Base-by-base conservation (phyloP, 2,113 vertebrate species). In the Beaufortia kweichowensis region DNA sequence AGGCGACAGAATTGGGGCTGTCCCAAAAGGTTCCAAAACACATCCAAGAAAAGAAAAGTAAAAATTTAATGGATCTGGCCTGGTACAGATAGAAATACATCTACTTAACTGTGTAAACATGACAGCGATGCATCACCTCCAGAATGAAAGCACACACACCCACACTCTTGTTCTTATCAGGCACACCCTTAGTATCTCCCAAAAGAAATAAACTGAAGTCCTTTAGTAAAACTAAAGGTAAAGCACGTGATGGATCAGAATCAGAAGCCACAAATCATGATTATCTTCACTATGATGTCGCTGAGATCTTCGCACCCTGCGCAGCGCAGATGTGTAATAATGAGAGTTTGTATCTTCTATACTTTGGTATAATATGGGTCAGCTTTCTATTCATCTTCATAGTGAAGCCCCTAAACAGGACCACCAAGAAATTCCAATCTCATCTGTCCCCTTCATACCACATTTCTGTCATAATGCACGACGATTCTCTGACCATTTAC, bases 401-500 rank as follows among this genome's bases (percentile, higher is more conserved):
- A 21, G 19, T 26, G 14, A 46, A 53, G 26, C 26, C 26, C 19
- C 48, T 21, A 6, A 2, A 1, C 28, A 15, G 5, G 12, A 53
- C 24, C 43, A 53, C 48, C 19, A 21, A 53, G 19, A 21, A 31
- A 33, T 19, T 33, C 29, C 28, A 8, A 23, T 69, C 68, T 11
- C 33, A 23, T 71, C 19, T 14, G 24, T 14, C 15, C 53, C 56
- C 53, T 39, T 39, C n/a, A 17, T 24, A 56, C 15, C 28, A 31
- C 4, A 57, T 41, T 46, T 31, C 21, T 28, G 29, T 53, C 24
- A n/a, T 46, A 2, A 94, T 92, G 92, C 94, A 31, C 89, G 94
- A 15, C 28, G 68, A 46, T 48, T 28, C 21, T 74, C 24, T 61
- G 71, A 46, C 57, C 71, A 62, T 74, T 10, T 10, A 31, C 39